Evolutionary conservation across 1,140 invertebrate species (phyloP).

Genomic region (Euura saliciscinereae): DNA sequence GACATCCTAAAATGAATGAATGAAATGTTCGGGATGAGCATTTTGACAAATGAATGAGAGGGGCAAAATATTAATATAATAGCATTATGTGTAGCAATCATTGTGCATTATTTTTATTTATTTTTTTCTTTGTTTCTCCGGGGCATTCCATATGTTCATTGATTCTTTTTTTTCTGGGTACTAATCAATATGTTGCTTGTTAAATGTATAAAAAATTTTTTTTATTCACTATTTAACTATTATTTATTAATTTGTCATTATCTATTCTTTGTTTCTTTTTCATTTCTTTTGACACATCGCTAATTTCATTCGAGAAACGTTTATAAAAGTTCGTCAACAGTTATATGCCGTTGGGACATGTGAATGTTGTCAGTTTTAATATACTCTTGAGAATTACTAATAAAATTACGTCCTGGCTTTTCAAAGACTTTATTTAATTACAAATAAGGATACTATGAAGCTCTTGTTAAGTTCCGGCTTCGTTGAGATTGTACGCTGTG

Average conservation of each 20-base stretch:
- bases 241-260: background rate
- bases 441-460: background rate
- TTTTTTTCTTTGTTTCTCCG: slow-evolving; percentile 5
- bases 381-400: background rate
- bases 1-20: slow-evolving; percentile 28
- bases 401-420: background rate
- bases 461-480: slow-evolving; percentile 30
- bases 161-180: slow-evolving; percentile 16
- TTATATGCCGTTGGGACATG: background rate
- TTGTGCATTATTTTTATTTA: slow-evolving; percentile 18
- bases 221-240: slow-evolving; percentile 9
- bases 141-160: slow-evolving; percentile 9
- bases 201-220: slow-evolving; percentile 7
- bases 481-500: slow-evolving; percentile 25
- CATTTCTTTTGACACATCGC: background rate
- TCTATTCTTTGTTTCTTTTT: background rate
- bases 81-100: slow-evolving; percentile 31
- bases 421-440: background rate
- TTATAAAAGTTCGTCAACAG: background rate
- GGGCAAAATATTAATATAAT: slow-evolving; percentile 62
- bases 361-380: background rate
- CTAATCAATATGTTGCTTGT: slow-evolving; percentile 16
- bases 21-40: slow-evolving; percentile 41
- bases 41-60: slow-evolving; percentile 53
- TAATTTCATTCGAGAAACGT: background rate